Percentiles rank a stretch among this genome's conserved stretches.
Conservation (phyloP, 2,113 vertebrate species). For the Brachionichthys hirsutus region DNA sequence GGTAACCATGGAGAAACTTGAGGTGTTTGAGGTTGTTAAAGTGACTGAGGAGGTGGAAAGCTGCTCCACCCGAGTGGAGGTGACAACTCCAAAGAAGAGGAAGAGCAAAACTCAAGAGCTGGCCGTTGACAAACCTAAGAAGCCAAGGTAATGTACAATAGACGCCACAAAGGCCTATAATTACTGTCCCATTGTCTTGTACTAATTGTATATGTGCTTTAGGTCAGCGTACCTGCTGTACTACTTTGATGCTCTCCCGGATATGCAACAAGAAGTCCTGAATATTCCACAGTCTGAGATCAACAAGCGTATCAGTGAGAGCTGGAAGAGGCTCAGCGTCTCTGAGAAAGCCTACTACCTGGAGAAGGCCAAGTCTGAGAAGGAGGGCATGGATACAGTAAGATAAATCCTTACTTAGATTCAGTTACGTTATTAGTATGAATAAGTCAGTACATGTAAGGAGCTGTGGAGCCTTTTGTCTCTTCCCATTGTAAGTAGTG, state of each 20-base stretch:
- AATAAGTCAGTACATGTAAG: neutral
- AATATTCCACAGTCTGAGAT: constrained; percentile 96
- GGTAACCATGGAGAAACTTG: constrained; percentile 77
- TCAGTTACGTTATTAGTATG: neutral
- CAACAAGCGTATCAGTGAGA: constrained; percentile 98
- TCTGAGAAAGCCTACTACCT: constrained; percentile 94
- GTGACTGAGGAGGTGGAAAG: constrained; percentile 89
- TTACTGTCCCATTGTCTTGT: neutral
- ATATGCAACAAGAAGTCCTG: constrained; percentile 90
- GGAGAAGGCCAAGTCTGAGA: constrained; percentile 92
- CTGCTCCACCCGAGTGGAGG: constrained; percentile 79
- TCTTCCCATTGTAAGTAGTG: neutral
- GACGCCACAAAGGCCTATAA: neutral
- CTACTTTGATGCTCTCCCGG: constrained; percentile 95
- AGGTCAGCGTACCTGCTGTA: constrained; percentile 97
- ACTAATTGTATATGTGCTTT: constrained; percentile 4
- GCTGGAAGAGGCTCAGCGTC: constrained; percentile 93
- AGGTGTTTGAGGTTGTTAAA: constrained; percentile 86
- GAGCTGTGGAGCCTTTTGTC: neutral
- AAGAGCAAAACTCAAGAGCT: constrained; percentile 82
- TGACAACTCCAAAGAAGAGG: constrained; percentile 86
- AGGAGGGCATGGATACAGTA: constrained; percentile 88
- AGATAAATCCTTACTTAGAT: constrained; percentile 63
- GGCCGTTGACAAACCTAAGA: constrained; percentile 85
- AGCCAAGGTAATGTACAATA: constrained; percentile 83